Conservation (phyloP, 2,113 vertebrate species). For the Marcusenius ussheri region DNA sequence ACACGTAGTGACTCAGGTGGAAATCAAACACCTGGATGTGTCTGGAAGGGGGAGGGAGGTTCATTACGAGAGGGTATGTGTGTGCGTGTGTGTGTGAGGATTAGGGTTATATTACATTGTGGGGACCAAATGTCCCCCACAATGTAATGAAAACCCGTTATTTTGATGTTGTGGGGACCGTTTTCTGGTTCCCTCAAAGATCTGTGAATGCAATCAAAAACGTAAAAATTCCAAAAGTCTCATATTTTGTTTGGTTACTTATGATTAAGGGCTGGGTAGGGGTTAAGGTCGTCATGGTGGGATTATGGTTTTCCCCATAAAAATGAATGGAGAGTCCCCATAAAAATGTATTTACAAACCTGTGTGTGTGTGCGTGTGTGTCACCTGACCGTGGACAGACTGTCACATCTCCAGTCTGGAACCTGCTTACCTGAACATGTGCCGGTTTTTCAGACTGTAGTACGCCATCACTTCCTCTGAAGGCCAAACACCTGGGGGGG, state of each 20-base stretch:
- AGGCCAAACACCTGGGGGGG: constrained; percentile 67
- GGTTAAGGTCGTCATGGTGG: too few species aligned
- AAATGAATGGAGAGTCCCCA: background rate
- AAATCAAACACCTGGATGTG: constrained; percentile 82
- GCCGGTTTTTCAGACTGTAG: constrained; percentile 69
- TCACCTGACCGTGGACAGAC: background rate
- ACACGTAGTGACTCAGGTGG: constrained; percentile 85
- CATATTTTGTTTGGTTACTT: too few species aligned
- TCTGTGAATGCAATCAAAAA: too few species aligned
- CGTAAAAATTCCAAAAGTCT: too few species aligned
- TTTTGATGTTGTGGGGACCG: too few species aligned
- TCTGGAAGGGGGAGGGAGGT: constrained; percentile 18
- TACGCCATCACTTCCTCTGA: constrained; percentile 76
- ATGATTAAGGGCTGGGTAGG: background rate
- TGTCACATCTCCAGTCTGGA: background rate
- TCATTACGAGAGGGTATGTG: background rate
- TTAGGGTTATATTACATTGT: background rate
- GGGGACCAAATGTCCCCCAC: too few species aligned
- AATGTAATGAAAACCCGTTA: background rate
- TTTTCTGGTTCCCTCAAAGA: too few species aligned
- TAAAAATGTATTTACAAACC: background rate
- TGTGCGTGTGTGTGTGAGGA: background rate
- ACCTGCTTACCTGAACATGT: constrained; percentile 64
- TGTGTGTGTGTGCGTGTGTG: background rate
- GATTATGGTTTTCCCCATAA: too few species aligned